Conservation (phyloP, 2,888 invertebrate genomes). For the Ischnura elegans region DNA sequence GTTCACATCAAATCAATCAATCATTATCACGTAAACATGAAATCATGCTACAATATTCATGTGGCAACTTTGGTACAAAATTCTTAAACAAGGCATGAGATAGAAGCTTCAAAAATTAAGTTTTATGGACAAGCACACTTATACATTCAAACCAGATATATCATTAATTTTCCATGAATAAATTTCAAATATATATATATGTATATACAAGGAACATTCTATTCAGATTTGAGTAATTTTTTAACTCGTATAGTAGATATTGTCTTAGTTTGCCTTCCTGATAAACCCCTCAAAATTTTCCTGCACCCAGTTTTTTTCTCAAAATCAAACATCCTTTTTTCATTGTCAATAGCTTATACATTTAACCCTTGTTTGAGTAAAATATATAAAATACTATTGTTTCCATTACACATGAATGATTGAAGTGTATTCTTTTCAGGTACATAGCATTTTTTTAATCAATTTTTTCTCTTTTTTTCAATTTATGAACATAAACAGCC, state of each 20-base stretch:
- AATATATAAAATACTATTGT: neutral
- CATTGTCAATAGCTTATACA: neutral
- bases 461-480: neutral
- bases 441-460: neutral
- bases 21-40: neutral
- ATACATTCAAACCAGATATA: neutral
- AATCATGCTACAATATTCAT: neutral
- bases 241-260: neutral
- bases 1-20: neutral
- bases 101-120: neutral
- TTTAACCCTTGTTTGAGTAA: neutral
- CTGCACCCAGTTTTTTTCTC: neutral
- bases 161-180: neutral
- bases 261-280: neutral
- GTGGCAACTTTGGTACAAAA: neutral
- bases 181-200: constrained; percentile 3
- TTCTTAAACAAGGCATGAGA: neutral
- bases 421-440: neutral
- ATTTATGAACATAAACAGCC: neutral
- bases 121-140: neutral
- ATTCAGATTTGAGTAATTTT: neutral
- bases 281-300: neutral
- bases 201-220: neutral
- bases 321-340: neutral
- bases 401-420: neutral